Conservation (phyloP, 2,888 invertebrate genomes). For the Nomada ferruginata region DNA sequence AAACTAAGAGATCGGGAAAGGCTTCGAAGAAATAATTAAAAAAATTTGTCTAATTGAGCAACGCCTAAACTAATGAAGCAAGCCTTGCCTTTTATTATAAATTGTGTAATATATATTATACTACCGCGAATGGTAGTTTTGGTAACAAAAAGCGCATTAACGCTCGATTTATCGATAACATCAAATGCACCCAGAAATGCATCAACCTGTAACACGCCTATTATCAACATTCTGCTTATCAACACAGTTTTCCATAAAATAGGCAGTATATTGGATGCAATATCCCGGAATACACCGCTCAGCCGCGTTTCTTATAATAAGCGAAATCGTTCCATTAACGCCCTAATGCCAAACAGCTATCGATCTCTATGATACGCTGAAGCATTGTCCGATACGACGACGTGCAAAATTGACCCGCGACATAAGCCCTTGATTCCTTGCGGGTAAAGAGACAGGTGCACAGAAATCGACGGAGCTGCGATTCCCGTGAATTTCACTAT, state of each 20-base stretch:
- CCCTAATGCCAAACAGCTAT: constrained; percentile 31
- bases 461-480: constrained; percentile 2
- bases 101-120: too few species aligned
- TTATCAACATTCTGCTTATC: background rate
- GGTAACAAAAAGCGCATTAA: too few species aligned
- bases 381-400: background rate
- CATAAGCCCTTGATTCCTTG: constrained; percentile 39
- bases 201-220: background rate
- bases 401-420: constrained; percentile 23
- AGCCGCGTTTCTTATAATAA: constrained; percentile 12
- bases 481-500: constrained; percentile 27
- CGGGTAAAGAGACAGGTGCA: constrained; percentile 7
- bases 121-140: too few species aligned
- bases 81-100: too few species aligned
- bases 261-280: background rate
- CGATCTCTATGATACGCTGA: background rate
- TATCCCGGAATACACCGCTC: background rate
- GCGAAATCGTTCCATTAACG: constrained; percentile 14
- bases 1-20: too few species aligned
- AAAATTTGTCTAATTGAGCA: too few species aligned
- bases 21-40: too few species aligned
- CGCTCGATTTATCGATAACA: too few species aligned
- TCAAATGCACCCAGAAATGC: background rate
- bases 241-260: background rate
- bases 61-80: too few species aligned